A percentile compares a stretch with the other conserved stretches of the same genome.
Evolutionary conservation across 2,797 vertebrate species (phyloP).

Genomic region (Falco peregrinus): DNA sequence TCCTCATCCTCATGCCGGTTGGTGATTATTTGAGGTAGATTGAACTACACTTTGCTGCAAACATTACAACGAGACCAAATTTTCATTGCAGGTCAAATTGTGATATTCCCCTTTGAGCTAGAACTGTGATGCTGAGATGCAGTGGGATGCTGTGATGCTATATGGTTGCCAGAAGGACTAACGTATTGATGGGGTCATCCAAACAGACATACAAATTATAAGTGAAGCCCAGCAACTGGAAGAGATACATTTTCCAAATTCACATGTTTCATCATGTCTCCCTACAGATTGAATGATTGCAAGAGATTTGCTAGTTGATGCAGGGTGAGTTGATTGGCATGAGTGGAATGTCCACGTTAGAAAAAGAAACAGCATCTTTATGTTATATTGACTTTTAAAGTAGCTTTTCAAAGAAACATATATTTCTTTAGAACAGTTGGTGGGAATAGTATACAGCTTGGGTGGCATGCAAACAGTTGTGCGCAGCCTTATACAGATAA

Average conservation of each 20-base stretch:
- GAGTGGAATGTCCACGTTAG: rapidly evolving
- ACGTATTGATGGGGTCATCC: background rate
- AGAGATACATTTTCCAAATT: background rate
- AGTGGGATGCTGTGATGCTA: background rate
- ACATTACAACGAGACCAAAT: background rate
- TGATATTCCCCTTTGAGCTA: background rate
- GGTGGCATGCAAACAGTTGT: background rate
- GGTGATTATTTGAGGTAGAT: background rate
- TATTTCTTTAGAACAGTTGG: background rate
- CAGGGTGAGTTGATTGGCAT: background rate
- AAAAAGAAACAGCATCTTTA: background rate
- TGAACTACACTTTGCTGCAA: background rate
- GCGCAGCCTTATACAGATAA: background rate
- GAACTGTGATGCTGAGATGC: background rate
- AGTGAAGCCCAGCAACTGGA: background rate
- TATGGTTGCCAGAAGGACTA: background rate
- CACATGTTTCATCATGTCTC: background rate
- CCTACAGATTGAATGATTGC: background rate
- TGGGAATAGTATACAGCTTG: background rate
- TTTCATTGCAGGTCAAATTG: background rate
- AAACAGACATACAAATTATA: background rate
- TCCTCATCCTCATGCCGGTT: background rate
- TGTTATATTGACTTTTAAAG: background rate
- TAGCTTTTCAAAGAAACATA: background rate
- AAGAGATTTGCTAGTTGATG: background rate